Base-by-base conservation (phyloP, 2,797 vertebrate species). In the Perodicticus potto region DNA sequence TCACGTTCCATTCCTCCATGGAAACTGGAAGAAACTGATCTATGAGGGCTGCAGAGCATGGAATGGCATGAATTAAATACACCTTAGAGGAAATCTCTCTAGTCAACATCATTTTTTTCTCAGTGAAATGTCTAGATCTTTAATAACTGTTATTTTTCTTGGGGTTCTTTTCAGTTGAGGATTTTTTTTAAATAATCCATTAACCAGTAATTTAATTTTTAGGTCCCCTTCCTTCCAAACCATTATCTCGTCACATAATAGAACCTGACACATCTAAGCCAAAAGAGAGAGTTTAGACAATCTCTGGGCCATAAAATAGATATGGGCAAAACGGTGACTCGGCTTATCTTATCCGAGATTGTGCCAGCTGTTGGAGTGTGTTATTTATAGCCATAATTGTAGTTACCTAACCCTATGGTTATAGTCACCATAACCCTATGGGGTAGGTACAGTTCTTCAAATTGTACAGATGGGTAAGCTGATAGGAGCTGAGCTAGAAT, bases 61-160 rank as follows among this genome's bases (percentile, higher is more conserved):
- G 57, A 96, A 73, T 3, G 27, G 77, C 76, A 67, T 59, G 78
- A 94, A 89, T 77, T 81, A 92, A 97, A 95, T 65, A 74, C 69
- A 89, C 72, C 84, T 91, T 53, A 86, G 89, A 96, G 89, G 84
- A 91, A 96, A 94, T 19, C 89, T 96, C 72, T 89, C 84, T 27
- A 85, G 86, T 90, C 72, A 93, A 49, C 72, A 93, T 93, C 63
- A 80, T 81, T 69, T 34, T 69, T 72, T 93, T 80, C 96, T 92
- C 61, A 29, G 80, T 2, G 34, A 92, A 89, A 85, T 40, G 53
- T 96, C 86, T 77, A 77, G 59, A 82, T 95, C 77, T 95, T 94
- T 93, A 92, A 89, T 96, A 92, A 83, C 76, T 96, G 65, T 91
- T 90, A 87, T 94, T 96, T 96, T 91, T 65, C 53, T 91, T 87